These are phyloP conservation scores for Steatocranus sp. DNA, from an alignment of 2,797 vertebrate species.

Conservation along the genomic window DNA sequence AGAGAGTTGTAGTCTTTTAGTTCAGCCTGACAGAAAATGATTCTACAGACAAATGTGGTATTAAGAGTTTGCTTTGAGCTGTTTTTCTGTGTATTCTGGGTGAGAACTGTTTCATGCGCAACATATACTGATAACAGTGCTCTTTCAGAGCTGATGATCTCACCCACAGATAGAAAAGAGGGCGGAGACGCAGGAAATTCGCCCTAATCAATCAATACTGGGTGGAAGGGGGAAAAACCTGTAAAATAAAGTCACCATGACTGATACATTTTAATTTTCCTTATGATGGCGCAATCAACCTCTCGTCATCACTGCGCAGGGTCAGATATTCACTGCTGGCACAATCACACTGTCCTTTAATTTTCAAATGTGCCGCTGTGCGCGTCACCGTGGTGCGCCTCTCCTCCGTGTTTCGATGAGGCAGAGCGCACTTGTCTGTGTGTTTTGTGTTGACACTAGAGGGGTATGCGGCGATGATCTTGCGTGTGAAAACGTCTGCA, in stretches of 20 bases:
- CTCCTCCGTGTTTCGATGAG: not conserved
- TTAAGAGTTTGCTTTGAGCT: not conserved
- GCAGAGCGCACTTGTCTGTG: slow-evolving; percentile 38
- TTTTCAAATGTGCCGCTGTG: slow-evolving; percentile 41
- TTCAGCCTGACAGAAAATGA: not conserved
- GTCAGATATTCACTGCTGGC: not conserved
- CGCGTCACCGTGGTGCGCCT: slow-evolving; percentile 47
- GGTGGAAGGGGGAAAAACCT: not conserved
- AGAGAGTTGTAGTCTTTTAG: not conserved
- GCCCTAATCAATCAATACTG: not conserved
- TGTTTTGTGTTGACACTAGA: slow-evolving; percentile 49
- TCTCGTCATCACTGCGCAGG: not conserved
- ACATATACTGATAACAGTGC: not conserved
- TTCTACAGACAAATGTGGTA: not conserved
- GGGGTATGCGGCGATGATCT: slow-evolving; percentile 48
- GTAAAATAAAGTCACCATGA: rapidly evolving
- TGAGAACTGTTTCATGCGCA: not conserved
- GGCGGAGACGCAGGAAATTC: not conserved
- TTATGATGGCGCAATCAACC: not conserved
- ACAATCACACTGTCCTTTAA: no score
- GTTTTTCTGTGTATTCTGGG: not conserved
- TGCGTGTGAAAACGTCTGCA: slow-evolving; percentile 33
- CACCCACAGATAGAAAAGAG: not conserved
- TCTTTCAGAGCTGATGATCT: not conserved
- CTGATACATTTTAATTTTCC: rapidly evolving